Base-by-base conservation (phyloP, 2,113 vertebrate species). In the Pedionomus torquatus region DNA sequence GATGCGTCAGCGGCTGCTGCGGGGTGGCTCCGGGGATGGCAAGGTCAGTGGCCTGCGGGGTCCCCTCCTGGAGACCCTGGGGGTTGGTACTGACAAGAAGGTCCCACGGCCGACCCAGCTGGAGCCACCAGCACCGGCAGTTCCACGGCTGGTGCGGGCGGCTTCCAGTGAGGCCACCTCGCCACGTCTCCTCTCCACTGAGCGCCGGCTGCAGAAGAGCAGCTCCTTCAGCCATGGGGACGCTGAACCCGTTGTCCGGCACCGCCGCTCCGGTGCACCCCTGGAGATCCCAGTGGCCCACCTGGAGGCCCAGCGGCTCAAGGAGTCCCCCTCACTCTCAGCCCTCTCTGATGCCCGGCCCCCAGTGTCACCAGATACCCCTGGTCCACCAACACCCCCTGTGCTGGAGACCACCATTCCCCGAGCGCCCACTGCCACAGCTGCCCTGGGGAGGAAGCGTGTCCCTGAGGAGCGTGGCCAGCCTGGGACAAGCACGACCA, bases 171-270 rank as follows among this genome's bases (percentile, higher is more conserved):
- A 99, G 92, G 98, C 98, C 12, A 94, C 94, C 87, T 98, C 89
- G 9, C 98, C 49, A 4, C 97, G 96, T 94, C 96, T 98, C n/a
- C 63, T 83, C 30, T 91, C 98, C 5, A 79, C 98, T 0, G 99
- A 99, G 96, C 98, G 97, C 52, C 97, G 97, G 41, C 97, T 99
- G 86, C 98, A 99, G 63, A 99, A 99, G 96, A 99, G 99, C 96
- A 99, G 99, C 70, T 99, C 99, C 72, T 99, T 99, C 91, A 99
- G 99, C 58, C 99, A 99, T 7, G 99, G 99, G 0, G 99, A 99
- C 5, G 96, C 98, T 0, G 99, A 99, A 83, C 99, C 99, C 4
- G 98, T 99, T 0, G 96, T 98, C 65, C 96, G 99, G 85, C 99
- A 99, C 85, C 98, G 99, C 31, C 98, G 99, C 4, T 99, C 98